A percentile compares a stretch with the other conserved stretches of the same genome.
Evolutionary conservation across 2,113 vertebrate genomes (phyloP).

Genomic region (Oplegnathus fasciatus): DNA sequence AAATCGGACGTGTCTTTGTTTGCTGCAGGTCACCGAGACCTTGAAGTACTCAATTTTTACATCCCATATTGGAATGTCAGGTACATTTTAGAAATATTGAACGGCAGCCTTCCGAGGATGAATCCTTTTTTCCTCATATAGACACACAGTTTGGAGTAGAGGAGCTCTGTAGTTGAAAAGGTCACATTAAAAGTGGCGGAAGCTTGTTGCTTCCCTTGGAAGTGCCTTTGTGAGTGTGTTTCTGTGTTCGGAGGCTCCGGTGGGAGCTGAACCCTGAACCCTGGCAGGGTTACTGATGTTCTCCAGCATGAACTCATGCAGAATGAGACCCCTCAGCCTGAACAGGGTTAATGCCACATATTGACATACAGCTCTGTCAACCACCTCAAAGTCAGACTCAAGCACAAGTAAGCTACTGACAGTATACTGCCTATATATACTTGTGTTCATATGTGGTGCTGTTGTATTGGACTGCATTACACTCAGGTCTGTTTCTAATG

Average conservation of each 20-base stretch:
- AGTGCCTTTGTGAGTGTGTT: conserved; percentile 76
- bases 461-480: neutral
- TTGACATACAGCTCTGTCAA: conserved; percentile 41
- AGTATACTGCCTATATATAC: neutral
- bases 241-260: conserved; percentile 60
- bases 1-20: neutral
- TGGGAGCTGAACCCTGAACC: conserved; percentile 70
- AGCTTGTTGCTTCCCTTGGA: conserved; percentile 39
- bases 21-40: neutral
- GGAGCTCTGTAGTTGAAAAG: conserved; percentile 23
- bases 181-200: conserved; percentile 39
- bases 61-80: neutral
- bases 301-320: conserved; percentile 60
- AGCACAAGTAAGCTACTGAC: neutral
- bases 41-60: neutral
- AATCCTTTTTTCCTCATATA: neutral
- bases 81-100: neutral
- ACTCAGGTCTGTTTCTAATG: neutral
- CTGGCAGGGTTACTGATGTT: conserved; percentile 33
- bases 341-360: conserved; percentile 13
- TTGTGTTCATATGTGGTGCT: neutral
- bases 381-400: neutral
- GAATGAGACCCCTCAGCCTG: conserved; percentile 37
- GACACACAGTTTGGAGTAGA: neutral
- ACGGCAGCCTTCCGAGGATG: neutral